Conservation (phyloP, 2,113 vertebrate species). For the Hoplias malabaricus region DNA sequence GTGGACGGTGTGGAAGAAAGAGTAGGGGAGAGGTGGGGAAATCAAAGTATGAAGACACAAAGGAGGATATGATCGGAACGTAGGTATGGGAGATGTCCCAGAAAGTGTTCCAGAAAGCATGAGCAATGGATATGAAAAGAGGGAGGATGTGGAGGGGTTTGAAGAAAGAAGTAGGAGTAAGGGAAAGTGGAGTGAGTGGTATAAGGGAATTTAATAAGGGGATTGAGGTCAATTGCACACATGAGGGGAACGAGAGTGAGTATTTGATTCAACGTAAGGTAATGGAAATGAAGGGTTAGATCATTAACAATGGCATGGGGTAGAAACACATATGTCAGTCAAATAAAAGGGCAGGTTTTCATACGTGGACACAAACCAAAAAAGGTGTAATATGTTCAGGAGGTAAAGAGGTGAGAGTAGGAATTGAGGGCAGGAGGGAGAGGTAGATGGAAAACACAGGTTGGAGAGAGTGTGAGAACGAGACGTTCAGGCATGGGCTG, state of each 20-base stretch:
- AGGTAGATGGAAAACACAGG: slow-evolving; percentile 41
- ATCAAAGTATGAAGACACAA: background rate
- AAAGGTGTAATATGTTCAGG: background rate
- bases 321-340: slow-evolving; percentile 55
- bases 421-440: background rate
- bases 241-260: background rate
- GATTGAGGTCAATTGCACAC: background rate
- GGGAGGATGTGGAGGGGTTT: slow-evolving; percentile 6
- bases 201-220: background rate
- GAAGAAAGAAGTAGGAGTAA: background rate
- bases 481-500: slow-evolving; percentile 34
- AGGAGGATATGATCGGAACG: background rate
- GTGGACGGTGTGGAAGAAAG: slow-evolving; percentile 21
- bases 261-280: background rate
- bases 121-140: background rate
- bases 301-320: background rate
- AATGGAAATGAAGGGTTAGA: background rate
- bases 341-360: background rate
- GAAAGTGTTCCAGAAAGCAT: too few relatives aligned
- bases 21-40: background rate
- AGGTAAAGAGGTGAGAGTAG: background rate
- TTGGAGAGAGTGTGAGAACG: slow-evolving; percentile 45
- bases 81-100: background rate
- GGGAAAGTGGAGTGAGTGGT: background rate
- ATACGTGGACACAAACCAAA: background rate